Conservation (phyloP, 2,888 invertebrate genomes). For the Sisyra terminalis region DNA sequence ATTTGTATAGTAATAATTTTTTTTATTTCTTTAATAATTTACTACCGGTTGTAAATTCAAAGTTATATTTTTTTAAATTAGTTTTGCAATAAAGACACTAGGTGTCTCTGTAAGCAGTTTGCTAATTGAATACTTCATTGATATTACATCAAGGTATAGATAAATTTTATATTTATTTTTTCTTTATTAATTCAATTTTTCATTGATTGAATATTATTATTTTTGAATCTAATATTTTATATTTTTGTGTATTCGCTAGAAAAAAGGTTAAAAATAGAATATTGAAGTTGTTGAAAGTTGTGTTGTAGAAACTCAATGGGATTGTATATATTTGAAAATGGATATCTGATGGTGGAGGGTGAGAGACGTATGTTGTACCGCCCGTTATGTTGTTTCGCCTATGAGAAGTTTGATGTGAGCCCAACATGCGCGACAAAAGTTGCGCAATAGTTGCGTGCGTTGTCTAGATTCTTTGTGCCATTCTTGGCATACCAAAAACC, state of each 20-base stretch:
- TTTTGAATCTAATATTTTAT: too few species aligned
- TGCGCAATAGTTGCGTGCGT: conserved; percentile 77
- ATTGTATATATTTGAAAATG: conserved; percentile 1
- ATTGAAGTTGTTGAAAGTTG: neutral
- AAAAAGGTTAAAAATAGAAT: neutral
- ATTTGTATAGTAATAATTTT: too few species aligned
- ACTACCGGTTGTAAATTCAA: too few species aligned
- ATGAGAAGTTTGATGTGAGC: conserved; percentile 36
- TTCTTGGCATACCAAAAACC: conserved; percentile 87
- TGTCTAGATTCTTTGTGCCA: conserved; percentile 96
- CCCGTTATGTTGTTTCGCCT: conserved; percentile 29
- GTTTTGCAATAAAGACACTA: too few species aligned
- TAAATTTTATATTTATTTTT: neutral
- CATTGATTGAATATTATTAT: too few species aligned
- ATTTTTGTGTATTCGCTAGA: too few species aligned
- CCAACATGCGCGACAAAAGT: conserved; percentile 63
- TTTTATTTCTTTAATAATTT: too few species aligned
- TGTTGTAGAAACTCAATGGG: neutral
- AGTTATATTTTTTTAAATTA: too few species aligned
- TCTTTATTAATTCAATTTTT: too few species aligned
- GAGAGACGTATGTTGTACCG: conserved; percentile 15
- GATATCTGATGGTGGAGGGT: conserved; percentile 5
- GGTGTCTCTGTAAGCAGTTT: too few species aligned
- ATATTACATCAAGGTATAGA: too few species aligned
- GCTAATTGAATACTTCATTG: too few species aligned